Conservation (phyloP, 2,113 vertebrate species). For the Urocitellus parryii region DNA sequence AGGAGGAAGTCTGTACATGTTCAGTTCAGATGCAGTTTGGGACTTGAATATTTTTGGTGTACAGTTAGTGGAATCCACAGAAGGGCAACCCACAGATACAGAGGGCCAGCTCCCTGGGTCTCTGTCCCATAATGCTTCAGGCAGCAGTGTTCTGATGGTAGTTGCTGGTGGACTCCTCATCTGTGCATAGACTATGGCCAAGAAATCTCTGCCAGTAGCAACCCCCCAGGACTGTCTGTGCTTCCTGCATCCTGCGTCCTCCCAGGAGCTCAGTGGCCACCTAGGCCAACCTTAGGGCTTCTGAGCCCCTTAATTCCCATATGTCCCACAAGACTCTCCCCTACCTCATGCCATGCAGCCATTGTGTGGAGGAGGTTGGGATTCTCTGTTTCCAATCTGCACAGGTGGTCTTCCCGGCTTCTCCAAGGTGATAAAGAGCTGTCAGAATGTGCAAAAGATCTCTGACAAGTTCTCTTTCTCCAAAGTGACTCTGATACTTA, state of each 20-base stretch:
- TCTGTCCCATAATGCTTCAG: background rate
- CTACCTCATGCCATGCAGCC: background rate
- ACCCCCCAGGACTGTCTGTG: too few relatives aligned
- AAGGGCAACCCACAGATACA: background rate
- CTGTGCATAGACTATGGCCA: too few relatives aligned
- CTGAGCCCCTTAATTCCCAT: background rate
- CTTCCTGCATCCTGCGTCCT: background rate
- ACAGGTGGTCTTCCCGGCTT: background rate
- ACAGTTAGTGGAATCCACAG: background rate
- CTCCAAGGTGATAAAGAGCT: background rate
- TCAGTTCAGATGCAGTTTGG: background rate
- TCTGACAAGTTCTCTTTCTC: background rate
- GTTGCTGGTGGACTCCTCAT: too few relatives aligned
- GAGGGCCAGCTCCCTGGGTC: background rate
- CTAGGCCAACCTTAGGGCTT: background rate
- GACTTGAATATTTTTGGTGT: background rate
- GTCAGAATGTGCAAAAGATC: background rate
- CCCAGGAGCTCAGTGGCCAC: background rate
- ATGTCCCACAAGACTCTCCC: background rate
- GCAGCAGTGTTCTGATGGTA: fast-evolving
- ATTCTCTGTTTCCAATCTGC: background rate
- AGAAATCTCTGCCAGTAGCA: background rate
- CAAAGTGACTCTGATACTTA: background rate
- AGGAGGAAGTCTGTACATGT: background rate
- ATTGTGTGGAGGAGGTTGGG: background rate